These are phyloP conservation scores for Apogon hyalosoma DNA, from an alignment of 2,797 vertebrate genomes.

Conservation along the genomic window DNA sequence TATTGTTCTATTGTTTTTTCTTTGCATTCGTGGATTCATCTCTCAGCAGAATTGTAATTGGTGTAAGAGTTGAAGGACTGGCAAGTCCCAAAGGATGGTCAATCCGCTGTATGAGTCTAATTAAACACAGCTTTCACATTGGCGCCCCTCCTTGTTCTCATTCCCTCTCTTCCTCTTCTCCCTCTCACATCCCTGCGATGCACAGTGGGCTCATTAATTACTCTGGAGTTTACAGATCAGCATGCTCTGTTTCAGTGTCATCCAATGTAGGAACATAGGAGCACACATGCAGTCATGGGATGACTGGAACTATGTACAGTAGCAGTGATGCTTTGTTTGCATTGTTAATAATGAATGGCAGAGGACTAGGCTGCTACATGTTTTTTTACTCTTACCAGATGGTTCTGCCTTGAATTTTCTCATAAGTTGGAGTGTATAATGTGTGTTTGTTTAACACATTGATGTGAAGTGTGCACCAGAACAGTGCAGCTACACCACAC, in stretches of 20 bases:
- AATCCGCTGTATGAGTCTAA: conserved; percentile 70
- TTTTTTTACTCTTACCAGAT: conserved; percentile 1
- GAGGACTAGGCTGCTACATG: conserved; percentile 11
- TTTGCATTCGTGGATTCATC: conserved; percentile 12
- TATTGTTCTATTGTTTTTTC: conserved; percentile 6
- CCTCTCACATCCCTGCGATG: conserved; percentile 54
- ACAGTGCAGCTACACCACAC: conserved; percentile 20
- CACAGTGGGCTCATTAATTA: conserved; percentile 73
- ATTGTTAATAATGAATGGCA: conserved; percentile 16
- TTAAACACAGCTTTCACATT: conserved; percentile 70
- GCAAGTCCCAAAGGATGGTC: conserved; percentile 48
- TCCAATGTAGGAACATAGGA: conserved; percentile 22
- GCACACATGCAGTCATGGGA: background rate
- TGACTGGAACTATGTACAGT: conserved; percentile 1
- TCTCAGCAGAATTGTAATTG: conserved; percentile 47
- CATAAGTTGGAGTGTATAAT: background rate
- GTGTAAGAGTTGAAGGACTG: conserved; percentile 44
- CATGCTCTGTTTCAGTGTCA: conserved; percentile 43
- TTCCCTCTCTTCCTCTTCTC: conserved; percentile 36
- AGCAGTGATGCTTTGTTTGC: conserved; percentile 12
- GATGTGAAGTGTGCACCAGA: conserved; percentile 33
- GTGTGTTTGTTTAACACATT: conserved; percentile 17
- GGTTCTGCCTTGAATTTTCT: conserved; percentile 16
- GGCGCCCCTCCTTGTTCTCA: conserved; percentile 39
- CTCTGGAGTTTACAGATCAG: conserved; percentile 66